These are phyloP conservation scores for Reticulitermes lucifugus DNA, from an alignment of 2,888 invertebrate genomes.

Conservation along the genomic window DNA sequence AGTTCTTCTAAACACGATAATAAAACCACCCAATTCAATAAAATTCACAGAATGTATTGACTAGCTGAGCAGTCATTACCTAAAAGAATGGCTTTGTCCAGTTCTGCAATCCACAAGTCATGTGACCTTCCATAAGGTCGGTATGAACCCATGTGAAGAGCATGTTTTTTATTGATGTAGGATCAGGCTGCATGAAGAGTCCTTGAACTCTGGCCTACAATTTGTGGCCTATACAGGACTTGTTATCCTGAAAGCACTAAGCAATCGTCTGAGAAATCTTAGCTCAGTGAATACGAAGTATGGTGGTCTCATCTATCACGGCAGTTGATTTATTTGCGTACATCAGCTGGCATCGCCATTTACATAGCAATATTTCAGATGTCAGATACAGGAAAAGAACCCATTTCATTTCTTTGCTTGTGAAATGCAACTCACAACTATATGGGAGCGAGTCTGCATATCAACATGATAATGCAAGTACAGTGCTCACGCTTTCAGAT, in stretches of 20 bases:
- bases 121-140: no score
- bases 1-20: no score
- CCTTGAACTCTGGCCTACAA: neutral
- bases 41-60: no score
- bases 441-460: neutral
- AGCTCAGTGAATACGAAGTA: neutral
- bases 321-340: slow-evolving; percentile 6
- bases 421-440: neutral
- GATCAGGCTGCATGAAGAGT: neutral
- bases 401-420: neutral
- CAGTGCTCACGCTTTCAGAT: neutral
- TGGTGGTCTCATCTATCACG: neutral
- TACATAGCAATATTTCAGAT: slow-evolving; percentile 27
- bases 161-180: neutral
- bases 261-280: slow-evolving; percentile 1
- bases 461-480: neutral
- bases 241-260: neutral
- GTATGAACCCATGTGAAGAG: no score
- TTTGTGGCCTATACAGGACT: neutral
- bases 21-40: no score
- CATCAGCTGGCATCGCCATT: slow-evolving; percentile 10
- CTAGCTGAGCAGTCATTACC: no score
- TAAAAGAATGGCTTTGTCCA: no score
- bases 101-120: no score
- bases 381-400: slow-evolving; percentile 6